phyloP scores from a whole-genome alignment of 2,888 invertebrate species.

The Biston betularia region DNA sequence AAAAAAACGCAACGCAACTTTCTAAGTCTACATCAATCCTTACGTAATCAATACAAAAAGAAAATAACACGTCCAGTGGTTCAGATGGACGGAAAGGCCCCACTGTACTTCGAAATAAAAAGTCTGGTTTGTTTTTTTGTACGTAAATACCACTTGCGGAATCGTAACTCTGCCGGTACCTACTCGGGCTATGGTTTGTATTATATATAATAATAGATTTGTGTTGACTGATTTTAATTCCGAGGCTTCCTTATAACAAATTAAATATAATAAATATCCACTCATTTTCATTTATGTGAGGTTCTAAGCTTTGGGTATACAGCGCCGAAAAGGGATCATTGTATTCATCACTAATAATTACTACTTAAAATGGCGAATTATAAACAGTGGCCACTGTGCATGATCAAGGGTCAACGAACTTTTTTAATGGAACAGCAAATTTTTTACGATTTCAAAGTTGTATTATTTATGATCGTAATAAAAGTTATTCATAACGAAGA shows the following conservation, averaged over 20 bases:
- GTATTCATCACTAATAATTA: no score
- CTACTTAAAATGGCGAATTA: no score
- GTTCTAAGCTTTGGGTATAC: no score
- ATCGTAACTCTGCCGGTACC: not conserved
- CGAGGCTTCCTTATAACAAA: not conserved
- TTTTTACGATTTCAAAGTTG: no score
- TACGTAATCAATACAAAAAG: constrained; percentile 44
- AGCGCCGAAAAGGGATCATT: no score
- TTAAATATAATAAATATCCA: no score
- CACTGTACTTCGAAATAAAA: constrained; percentile 12
- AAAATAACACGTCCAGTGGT: constrained; percentile 33
- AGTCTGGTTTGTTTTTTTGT: constrained; percentile 12
- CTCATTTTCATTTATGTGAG: no score
- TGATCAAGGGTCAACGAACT: no score
- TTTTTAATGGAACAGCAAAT: no score
- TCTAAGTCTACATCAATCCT: constrained; percentile 45
- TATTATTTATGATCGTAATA: no score
- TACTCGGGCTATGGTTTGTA: not conserved
- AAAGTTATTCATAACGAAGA: no score
- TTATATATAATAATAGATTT: not conserved
- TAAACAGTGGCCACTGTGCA: no score
- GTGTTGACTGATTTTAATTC: not conserved
- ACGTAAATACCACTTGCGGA: constrained; percentile 3
- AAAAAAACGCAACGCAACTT: constrained; percentile 43
- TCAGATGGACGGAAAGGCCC: constrained; percentile 27